These are phyloP conservation scores for Allophyes oxyacanthae DNA, from an alignment of 2,888 invertebrate genomes.

Conservation along the genomic window DNA sequence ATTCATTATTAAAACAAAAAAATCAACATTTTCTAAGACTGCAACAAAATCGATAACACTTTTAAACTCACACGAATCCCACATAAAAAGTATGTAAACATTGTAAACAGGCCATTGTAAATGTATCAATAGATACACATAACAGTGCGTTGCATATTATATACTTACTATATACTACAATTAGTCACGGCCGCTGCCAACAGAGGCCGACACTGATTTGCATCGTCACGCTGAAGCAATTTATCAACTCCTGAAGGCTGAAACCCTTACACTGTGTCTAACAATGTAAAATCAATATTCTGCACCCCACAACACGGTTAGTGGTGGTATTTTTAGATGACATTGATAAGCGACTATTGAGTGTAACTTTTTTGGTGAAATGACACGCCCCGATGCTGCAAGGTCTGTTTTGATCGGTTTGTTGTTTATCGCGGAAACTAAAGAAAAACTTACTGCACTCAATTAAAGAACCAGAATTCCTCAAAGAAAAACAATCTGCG, in stretches of 20 bases:
- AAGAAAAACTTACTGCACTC: conserved; percentile 19
- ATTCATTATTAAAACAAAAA: too few relatives aligned
- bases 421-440: conserved; percentile 3
- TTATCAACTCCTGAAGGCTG: conserved; percentile 72
- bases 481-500: conserved; percentile 9
- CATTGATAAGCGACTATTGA: conserved; percentile 50
- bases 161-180: conserved; percentile 25
- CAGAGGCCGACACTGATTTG: conserved; percentile 64
- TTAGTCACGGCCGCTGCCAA: conserved; percentile 44
- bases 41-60: conserved; percentile 21
- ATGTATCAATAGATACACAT: conserved; percentile 23
- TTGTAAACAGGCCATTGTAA: conserved; percentile 30
- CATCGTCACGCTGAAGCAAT: conserved; percentile 74
- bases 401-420: conserved; percentile 29
- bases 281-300: conserved; percentile 79
- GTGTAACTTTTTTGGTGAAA: background rate
- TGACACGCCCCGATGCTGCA: conserved; percentile 15
- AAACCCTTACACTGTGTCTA: conserved; percentile 71
- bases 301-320: conserved; percentile 56
- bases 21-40: background rate
- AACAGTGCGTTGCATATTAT: conserved; percentile 31
- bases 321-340: conserved; percentile 54
- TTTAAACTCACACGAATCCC: conserved; percentile 28
- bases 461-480: conserved; percentile 25
- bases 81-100: conserved; percentile 35